Evolutionary conservation across 2,797 vertebrate genomes (phyloP).

Genomic region (Melanotaenia pygmaea): DNA sequence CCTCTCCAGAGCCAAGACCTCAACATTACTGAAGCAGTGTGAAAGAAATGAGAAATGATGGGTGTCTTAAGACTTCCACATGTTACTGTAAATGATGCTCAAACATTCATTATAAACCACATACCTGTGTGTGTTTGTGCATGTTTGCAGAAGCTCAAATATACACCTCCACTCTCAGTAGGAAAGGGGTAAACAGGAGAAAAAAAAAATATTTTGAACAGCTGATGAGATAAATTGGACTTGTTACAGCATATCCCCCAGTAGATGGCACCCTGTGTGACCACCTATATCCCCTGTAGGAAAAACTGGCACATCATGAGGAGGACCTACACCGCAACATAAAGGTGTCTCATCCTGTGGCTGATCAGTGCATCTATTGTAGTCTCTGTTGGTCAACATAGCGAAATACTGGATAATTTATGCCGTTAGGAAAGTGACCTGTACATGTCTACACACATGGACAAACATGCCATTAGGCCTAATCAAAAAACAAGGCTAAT

Average conservation of each 20-base stretch:
- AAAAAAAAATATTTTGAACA: not conserved
- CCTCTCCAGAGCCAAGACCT: too few relatives aligned
- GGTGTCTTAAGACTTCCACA: too few relatives aligned
- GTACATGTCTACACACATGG: not conserved
- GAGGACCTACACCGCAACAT: not conserved
- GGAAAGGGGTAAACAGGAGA: too few relatives aligned
- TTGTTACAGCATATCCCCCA: not conserved
- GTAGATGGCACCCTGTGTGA: not conserved
- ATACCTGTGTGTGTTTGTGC: too few relatives aligned
- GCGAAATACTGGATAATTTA: constrained; percentile 2
- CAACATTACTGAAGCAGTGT: too few relatives aligned
- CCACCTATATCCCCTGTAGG: not conserved
- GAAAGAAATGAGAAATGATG: too few relatives aligned
- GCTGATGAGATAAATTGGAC: not conserved
- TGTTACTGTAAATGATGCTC: too few relatives aligned
- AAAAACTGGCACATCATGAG: not conserved
- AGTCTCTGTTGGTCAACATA: not conserved
- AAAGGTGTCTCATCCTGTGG: not conserved
- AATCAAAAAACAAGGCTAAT: constrained; percentile 69
- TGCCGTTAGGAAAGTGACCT: not conserved
- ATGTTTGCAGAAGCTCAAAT: too few relatives aligned
- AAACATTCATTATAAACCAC: too few relatives aligned
- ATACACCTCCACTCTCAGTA: too few relatives aligned
- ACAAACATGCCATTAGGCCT: not conserved
- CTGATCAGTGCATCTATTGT: not conserved